These are phyloP conservation scores for Megathymus violae DNA, from an alignment of 1,140 invertebrate genomes.

Conservation along the genomic window DNA sequence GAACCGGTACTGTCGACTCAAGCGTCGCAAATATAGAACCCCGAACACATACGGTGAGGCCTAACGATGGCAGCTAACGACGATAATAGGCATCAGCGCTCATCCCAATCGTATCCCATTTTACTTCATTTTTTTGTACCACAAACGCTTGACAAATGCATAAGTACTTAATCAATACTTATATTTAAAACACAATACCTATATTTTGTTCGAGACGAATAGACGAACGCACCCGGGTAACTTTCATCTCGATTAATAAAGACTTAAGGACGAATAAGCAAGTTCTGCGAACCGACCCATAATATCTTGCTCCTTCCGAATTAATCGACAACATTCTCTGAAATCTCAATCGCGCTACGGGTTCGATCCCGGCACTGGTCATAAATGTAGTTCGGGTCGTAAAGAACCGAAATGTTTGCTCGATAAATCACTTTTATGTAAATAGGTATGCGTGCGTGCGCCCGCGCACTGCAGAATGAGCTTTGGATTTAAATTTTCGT, in stretches of 20 bases:
- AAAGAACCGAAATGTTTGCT: constrained; percentile 29
- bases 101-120: too few relatives aligned
- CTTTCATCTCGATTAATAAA: constrained; percentile 9
- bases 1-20: too few relatives aligned
- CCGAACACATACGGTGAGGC: too few relatives aligned
- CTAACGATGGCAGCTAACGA: too few relatives aligned
- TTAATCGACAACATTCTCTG: constrained; percentile 24
- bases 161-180: too few relatives aligned
- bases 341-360: constrained; percentile 29
- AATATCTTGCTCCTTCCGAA: background rate
- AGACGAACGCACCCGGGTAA: too few relatives aligned
- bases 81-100: too few relatives aligned
- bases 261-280: constrained; percentile 12
- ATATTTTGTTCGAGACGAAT: too few relatives aligned
- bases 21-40: too few relatives aligned
- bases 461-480: background rate
- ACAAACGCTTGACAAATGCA: too few relatives aligned
- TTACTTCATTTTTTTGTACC: too few relatives aligned
- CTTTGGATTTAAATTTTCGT: background rate
- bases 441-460: constrained; percentile 20
- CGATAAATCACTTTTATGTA: constrained; percentile 33
- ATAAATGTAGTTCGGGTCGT: constrained; percentile 29
- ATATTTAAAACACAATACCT: too few relatives aligned
- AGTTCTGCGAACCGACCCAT: background rate
- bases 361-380: constrained; percentile 31